Conservation (phyloP, 23 tunicate genomes). For the Trididemnum nubilum region DNA sequence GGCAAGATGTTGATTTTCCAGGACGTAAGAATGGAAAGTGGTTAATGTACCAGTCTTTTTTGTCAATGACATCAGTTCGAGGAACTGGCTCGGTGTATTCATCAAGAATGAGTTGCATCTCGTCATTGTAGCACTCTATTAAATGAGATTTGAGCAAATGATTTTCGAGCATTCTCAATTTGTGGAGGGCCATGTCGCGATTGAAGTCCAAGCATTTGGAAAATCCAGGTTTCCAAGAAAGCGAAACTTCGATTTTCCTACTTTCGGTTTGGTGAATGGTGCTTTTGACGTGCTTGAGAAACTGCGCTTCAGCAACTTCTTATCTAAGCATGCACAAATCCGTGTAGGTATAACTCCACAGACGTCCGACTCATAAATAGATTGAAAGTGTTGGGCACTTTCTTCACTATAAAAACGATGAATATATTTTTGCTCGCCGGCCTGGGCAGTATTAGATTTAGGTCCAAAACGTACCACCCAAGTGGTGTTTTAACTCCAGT, state of each 20-base stretch:
- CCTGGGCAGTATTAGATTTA: no score
- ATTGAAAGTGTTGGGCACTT: no score
- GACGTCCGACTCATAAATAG: not conserved
- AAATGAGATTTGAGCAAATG: not conserved
- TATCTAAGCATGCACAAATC: not conserved
- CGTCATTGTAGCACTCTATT: not conserved
- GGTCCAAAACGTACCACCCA: not conserved
- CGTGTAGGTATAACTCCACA: not conserved
- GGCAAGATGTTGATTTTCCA: conserved; percentile 1
- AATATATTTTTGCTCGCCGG: no score
- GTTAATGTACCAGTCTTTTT: not conserved
- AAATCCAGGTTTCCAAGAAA: not conserved
- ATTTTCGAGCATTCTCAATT: not conserved
- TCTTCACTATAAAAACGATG: no score
- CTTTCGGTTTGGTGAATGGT: not conserved
- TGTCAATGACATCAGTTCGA: not conserved
- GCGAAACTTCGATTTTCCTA: not conserved
- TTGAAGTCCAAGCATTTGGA: not conserved
- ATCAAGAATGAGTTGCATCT: not conserved
- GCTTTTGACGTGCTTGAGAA: not conserved
- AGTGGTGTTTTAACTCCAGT: not conserved
- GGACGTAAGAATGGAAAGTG: conserved; percentile 1
- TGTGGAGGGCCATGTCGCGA: not conserved
- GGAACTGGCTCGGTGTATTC: not conserved
- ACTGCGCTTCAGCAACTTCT: not conserved